These are phyloP conservation scores for Herminia tarsipennalis DNA, from an alignment of 2,888 invertebrate genomes.

Conservation along the genomic window DNA sequence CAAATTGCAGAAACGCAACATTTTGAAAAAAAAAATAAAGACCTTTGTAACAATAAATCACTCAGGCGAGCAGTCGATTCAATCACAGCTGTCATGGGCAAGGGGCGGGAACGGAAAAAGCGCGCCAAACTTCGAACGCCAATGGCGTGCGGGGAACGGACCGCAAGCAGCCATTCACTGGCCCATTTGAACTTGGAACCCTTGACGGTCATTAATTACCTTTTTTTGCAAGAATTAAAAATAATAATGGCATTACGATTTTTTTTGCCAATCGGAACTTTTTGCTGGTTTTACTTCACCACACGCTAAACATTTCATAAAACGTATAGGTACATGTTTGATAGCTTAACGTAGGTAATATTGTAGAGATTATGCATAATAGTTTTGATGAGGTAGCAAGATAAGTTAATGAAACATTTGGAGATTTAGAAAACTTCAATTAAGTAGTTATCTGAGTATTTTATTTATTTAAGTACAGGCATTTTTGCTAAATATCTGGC, in stretches of 20 bases:
- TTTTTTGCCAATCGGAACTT: conserved; percentile 30
- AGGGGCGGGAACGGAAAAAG: conserved; percentile 81
- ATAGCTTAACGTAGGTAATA: too few relatives aligned
- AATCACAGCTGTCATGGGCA: conserved; percentile 80
- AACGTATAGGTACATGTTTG: too few relatives aligned
- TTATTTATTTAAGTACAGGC: not conserved
- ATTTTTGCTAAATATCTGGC: not conserved
- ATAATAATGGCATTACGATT: conserved; percentile 35
- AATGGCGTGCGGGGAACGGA: conserved; percentile 67
- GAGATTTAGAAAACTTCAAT: not conserved
- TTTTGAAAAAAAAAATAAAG: conserved; percentile 61
- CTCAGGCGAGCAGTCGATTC: conserved; percentile 71
- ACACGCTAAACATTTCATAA: too few relatives aligned
- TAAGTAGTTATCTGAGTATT: not conserved
- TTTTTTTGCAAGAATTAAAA: conserved; percentile 53
- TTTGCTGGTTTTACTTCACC: too few relatives aligned
- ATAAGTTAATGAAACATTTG: too few relatives aligned
- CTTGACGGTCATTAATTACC: conserved; percentile 67
- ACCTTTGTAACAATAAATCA: conserved; percentile 76
- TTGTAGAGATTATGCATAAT: too few relatives aligned
- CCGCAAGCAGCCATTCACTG: conserved; percentile 69
- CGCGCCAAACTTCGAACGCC: conserved; percentile 81
- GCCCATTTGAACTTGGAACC: conserved; percentile 79
- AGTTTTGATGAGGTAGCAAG: too few relatives aligned
- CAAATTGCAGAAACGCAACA: conserved; percentile 60